Conservation (phyloP, 2,113 vertebrate species). For the Jacana jacana region DNA sequence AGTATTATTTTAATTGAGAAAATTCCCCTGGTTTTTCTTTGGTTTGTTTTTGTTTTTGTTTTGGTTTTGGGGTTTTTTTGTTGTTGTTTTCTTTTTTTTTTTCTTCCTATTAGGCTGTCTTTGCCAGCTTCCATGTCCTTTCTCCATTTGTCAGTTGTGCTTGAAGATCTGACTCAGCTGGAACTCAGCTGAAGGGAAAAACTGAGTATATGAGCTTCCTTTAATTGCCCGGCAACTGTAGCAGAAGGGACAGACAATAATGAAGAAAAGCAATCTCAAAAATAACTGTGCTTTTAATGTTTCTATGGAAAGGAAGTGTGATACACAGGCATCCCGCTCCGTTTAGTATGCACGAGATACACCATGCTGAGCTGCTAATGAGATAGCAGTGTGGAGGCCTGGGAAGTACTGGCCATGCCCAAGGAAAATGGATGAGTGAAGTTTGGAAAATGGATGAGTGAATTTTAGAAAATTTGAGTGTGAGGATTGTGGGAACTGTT, state of each 20-base stretch:
- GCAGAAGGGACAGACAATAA: background rate
- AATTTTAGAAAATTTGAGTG: background rate
- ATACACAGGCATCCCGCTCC: background rate
- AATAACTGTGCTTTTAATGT: slow-evolving; percentile 17
- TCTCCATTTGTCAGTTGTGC: background rate
- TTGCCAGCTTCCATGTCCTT: rapidly evolving
- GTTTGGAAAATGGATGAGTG: background rate
- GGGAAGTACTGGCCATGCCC: slow-evolving; percentile 1
- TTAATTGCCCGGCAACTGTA: background rate
- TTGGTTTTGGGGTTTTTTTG: too few relatives aligned
- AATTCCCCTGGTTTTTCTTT: too few relatives aligned
- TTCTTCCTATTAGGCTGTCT: background rate
- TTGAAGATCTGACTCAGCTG: background rate
- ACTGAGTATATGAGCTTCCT: background rate
- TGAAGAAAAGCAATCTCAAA: background rate
- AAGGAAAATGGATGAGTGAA: background rate
- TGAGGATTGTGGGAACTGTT: background rate
- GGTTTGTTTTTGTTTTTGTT: too few relatives aligned
- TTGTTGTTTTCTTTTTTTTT: background rate
- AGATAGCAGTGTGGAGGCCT: background rate
- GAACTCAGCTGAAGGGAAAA: background rate
- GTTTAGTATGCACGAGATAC: background rate
- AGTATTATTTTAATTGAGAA: background rate
- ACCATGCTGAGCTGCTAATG: slow-evolving; percentile 41
- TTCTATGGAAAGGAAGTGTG: background rate